These are phyloP conservation scores for Cyphomyrus discorhynchus DNA, from an alignment of 2,113 vertebrate species.

Conservation along the genomic window DNA sequence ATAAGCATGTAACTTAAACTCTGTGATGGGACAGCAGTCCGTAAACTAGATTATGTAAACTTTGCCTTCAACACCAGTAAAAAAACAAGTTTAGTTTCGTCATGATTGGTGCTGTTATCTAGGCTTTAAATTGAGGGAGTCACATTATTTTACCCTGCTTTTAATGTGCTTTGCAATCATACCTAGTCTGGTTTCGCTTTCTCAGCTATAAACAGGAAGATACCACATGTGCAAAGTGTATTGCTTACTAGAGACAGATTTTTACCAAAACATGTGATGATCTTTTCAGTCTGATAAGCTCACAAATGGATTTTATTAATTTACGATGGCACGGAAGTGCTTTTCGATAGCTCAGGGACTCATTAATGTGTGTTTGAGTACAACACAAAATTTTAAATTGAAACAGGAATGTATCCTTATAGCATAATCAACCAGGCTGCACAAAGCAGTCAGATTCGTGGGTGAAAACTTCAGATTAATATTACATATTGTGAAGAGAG, in stretches of 20 bases:
- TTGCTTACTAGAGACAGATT: background rate
- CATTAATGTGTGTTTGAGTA: background rate
- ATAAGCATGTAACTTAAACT: background rate
- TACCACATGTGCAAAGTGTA: background rate
- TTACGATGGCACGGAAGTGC: background rate
- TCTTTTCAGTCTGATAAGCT: conserved; percentile 8
- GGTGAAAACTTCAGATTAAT: background rate
- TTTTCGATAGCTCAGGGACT: background rate
- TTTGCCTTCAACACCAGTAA: background rate
- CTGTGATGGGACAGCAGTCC: background rate
- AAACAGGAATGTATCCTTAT: background rate
- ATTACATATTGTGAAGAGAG: background rate
- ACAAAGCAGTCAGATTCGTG: background rate
- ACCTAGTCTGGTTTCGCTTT: background rate
- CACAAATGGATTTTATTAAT: background rate
- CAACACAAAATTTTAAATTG: background rate
- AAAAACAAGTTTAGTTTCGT: background rate
- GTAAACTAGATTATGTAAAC: background rate
- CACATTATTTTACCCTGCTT: background rate
- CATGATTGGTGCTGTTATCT: too few relatives aligned
- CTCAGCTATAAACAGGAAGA: background rate
- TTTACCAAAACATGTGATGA: conserved; percentile 6
- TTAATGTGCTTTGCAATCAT: background rate
- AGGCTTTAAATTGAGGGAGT: background rate
- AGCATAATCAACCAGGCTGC: background rate